Evolutionary conservation across 2,797 vertebrate genomes (phyloP).

Genomic region (Mormyrus hasselquistii): DNA sequence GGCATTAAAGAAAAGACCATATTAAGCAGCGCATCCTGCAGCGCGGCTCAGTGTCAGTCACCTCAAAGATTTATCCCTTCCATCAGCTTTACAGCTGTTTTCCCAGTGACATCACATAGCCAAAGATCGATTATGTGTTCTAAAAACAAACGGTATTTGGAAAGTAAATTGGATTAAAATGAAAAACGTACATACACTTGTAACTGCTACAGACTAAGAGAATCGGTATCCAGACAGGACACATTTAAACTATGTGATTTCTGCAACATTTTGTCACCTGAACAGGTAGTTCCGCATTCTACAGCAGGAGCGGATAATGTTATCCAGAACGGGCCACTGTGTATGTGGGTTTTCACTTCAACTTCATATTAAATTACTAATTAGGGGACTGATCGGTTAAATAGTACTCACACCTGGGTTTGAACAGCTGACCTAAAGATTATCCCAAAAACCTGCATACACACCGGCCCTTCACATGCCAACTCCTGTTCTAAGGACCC

Average conservation of each 20-base stretch:
- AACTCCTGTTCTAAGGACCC: not conserved
- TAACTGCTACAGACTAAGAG: not conserved
- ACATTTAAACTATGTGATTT: not conserved
- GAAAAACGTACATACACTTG: not conserved
- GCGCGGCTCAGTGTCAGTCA: not conserved
- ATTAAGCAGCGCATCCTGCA: not conserved
- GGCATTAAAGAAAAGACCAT: not conserved
- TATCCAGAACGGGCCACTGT: not conserved
- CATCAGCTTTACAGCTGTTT: not conserved
- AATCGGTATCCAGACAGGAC: not conserved
- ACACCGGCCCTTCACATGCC: not conserved
- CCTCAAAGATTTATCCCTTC: not conserved
- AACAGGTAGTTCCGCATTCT: not conserved
- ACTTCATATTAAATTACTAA: not conserved
- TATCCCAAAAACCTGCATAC: not conserved
- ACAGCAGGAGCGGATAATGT: not conserved
- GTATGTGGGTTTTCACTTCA: not conserved
- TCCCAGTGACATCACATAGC: not conserved
- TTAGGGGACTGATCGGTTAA: not conserved
- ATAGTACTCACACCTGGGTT: not conserved
- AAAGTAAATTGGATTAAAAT: not conserved
- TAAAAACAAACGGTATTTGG: not conserved
- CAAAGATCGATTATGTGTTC: not conserved
- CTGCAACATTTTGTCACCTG: not conserved
- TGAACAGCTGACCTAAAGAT: not conserved